Evolutionary conservation across 2,797 vertebrate genomes (phyloP).

Genomic region (Danio choprae): DNA sequence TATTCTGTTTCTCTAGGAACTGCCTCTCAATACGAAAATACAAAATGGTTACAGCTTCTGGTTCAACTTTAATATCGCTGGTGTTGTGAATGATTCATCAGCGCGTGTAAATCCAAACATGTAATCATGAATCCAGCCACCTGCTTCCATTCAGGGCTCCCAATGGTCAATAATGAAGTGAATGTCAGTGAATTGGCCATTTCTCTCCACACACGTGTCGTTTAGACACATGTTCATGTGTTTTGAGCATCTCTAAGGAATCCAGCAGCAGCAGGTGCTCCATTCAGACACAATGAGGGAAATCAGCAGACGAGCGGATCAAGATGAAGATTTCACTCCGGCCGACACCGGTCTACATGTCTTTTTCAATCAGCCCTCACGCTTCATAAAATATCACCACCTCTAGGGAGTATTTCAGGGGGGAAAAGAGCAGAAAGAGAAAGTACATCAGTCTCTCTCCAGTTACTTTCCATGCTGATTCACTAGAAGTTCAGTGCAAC

Average conservation of each 20-base stretch:
- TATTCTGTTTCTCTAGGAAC: too few species aligned
- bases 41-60: too few species aligned
- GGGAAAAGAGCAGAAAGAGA: neutral
- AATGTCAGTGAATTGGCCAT: neutral
- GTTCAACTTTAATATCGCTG: neutral
- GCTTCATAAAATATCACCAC: conserved; percentile 44
- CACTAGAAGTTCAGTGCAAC: neutral
- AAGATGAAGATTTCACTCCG: conserved; percentile 48
- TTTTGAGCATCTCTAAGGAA: conserved; percentile 1
- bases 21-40: too few species aligned
- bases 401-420: neutral
- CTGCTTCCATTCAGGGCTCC: neutral
- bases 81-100: neutral
- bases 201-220: neutral
- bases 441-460: neutral
- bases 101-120: neutral
- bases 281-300: conserved; percentile 33
- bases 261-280: conserved; percentile 18
- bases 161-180: neutral
- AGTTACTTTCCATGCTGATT: neutral
- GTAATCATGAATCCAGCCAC: neutral
- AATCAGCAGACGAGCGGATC: conserved; percentile 23
- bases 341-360: conserved; percentile 34
- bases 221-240: neutral
- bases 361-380: conserved; percentile 50